These are phyloP conservation scores for Stegodyphus dumicola DNA, from an alignment of 1,140 invertebrate species.

Conservation along the genomic window DNA sequence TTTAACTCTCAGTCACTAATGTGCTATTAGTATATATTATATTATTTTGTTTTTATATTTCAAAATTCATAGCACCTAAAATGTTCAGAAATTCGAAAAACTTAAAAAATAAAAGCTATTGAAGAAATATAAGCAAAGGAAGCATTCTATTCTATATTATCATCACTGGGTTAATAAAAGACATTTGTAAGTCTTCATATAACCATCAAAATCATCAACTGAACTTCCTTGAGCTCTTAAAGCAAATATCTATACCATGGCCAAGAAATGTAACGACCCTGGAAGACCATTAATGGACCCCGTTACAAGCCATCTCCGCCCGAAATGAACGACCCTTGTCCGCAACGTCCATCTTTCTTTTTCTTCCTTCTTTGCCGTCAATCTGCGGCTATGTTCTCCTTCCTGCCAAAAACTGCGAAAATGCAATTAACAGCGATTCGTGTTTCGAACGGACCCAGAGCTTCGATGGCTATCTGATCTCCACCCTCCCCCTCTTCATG, in stretches of 20 bases:
- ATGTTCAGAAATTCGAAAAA: too few species aligned
- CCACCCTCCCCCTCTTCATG: neutral
- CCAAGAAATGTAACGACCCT: constrained; percentile 1
- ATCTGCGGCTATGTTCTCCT: neutral
- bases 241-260: constrained; percentile 11
- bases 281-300: constrained; percentile 13
- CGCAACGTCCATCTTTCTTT: too few species aligned
- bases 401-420: constrained; percentile 19
- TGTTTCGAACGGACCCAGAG: constrained; percentile 12
- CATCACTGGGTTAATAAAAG: too few species aligned
- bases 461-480: constrained; percentile 28
- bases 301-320: constrained; percentile 3
- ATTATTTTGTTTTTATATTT: too few species aligned
- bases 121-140: too few species aligned
- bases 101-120: too few species aligned
- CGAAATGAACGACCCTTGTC: neutral
- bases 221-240: constrained; percentile 9
- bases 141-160: too few species aligned
- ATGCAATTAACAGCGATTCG: constrained; percentile 45
- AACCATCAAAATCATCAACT: neutral
- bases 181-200: neutral
- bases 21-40: too few species aligned
- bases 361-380: neutral
- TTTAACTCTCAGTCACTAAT: too few species aligned
- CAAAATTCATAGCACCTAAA: too few species aligned